These are phyloP conservation scores for Pterobdella sp. DNA, from an alignment of 2,888 invertebrate genomes.

Conservation along the genomic window DNA sequence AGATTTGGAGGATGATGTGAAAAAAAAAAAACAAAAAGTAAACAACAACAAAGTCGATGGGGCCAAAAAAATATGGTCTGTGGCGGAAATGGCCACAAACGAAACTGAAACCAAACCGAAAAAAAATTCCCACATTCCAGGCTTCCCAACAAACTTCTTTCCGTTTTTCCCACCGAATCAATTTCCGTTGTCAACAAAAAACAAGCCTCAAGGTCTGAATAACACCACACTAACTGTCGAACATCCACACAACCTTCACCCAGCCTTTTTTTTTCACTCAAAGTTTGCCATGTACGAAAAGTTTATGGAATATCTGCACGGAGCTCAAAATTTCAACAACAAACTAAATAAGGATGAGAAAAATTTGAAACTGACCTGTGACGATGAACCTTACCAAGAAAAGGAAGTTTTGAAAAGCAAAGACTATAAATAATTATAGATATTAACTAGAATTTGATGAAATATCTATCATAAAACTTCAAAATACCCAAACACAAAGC, in stretches of 20 bases:
- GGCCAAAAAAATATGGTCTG: conserved; percentile 44
- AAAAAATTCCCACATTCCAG: not conserved
- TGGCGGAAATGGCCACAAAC: conserved; percentile 47
- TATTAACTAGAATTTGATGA: too few species aligned
- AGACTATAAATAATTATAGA: too few species aligned
- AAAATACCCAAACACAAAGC: too few species aligned
- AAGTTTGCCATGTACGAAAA: conserved; percentile 21
- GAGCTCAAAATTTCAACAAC: not conserved
- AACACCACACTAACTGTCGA: not conserved
- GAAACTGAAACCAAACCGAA: not conserved
- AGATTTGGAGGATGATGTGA: not conserved
- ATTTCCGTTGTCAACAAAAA: not conserved
- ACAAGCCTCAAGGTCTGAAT: not conserved
- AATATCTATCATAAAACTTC: too few species aligned
- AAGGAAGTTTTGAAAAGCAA: too few species aligned
- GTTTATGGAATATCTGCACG: conserved; percentile 7
- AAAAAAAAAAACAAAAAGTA: too few species aligned
- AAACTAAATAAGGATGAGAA: too few species aligned
- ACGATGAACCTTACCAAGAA: too few species aligned
- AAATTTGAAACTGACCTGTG: too few species aligned
- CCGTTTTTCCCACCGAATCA: not conserved
- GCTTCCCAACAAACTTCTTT: conserved; percentile 2
- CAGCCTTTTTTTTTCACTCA: conserved; percentile 22
- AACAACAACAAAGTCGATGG: not conserved
- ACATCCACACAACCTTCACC: not conserved